Percentiles rank a stretch among this genome's conserved stretches.
phyloP scores from a whole-genome alignment of 2,888 invertebrate genomes.

The Ectemnius lituratus region DNA sequence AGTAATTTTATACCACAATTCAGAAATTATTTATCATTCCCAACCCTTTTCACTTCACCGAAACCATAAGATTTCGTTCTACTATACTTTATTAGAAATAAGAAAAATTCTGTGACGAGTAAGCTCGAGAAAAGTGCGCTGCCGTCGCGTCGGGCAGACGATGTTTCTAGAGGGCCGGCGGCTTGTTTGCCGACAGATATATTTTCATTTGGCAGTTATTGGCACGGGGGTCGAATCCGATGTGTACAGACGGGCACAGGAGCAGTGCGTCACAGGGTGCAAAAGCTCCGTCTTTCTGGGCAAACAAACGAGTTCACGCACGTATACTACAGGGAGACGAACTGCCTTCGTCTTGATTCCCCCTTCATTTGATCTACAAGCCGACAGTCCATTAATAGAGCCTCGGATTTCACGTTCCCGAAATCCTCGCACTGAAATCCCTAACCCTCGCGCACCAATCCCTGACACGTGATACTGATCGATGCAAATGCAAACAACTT shows the following conservation, averaged over 20 bases:
- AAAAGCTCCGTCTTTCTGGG: conserved; percentile 64
- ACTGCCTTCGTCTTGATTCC: conserved; percentile 53
- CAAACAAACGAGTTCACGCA: conserved; percentile 65
- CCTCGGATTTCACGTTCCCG: conserved; percentile 72
- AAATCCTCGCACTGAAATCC: conserved; percentile 20
- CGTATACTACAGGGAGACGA: conserved; percentile 50
- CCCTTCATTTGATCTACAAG: conserved; percentile 67
- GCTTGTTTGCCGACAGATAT: conserved; percentile 76
- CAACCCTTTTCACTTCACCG: no score
- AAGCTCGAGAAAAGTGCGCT: no score
- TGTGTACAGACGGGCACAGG: conserved; percentile 55
- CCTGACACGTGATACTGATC: not conserved
- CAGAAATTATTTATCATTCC: no score
- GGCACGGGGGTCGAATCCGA: conserved; percentile 66
- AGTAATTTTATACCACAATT: no score
- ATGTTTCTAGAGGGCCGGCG: conserved; percentile 56
- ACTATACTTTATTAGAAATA: no score
- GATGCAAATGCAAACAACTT: conserved; percentile 6
- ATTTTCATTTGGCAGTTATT: conserved; percentile 78
- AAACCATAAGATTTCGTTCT: no score
- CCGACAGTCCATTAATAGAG: conserved; percentile 74
- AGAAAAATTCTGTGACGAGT: no score
- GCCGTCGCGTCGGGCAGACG: conserved; percentile 14
- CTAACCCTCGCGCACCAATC: conserved; percentile 13
- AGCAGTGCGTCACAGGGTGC: conserved; percentile 55